Conservation (phyloP, 2,888 invertebrate genomes). For the Atherix ibis region DNA sequence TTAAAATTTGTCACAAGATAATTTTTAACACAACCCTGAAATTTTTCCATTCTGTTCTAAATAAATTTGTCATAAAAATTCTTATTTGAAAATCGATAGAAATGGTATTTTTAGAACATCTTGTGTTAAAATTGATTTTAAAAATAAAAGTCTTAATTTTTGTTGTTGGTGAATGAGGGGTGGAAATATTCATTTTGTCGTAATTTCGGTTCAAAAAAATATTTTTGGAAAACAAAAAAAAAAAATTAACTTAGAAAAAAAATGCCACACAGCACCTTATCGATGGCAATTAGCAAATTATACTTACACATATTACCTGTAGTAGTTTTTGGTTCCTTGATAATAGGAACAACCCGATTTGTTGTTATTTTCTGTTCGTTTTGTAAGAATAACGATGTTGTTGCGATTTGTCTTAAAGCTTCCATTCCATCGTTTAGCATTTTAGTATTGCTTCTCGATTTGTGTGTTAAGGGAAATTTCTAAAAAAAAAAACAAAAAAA, state of each 20-base stretch:
- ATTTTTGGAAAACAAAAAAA: neutral
- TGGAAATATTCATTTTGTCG: neutral
- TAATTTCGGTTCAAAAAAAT: neutral
- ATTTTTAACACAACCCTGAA: too few relatives aligned
- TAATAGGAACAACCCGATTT: slow-evolving; percentile 30
- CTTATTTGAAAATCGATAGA: too few relatives aligned
- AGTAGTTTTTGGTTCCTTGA: slow-evolving; percentile 28
- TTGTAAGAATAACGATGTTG: slow-evolving; percentile 34
- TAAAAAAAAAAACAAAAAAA: slow-evolving; percentile 11
- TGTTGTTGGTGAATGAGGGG: too few relatives aligned
- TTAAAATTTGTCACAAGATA: too few relatives aligned
- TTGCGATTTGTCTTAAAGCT: slow-evolving; percentile 32
- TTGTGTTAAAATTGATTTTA: too few relatives aligned
- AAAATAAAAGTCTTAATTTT: too few relatives aligned
- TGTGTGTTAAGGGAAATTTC: slow-evolving; percentile 29
- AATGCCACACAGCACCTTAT: too few relatives aligned
- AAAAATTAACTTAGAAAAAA: neutral
- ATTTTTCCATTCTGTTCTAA: too few relatives aligned
- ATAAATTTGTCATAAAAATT: too few relatives aligned
- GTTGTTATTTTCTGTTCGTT: slow-evolving; percentile 29
- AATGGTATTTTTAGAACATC: too few relatives aligned
- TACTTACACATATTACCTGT: too few relatives aligned
- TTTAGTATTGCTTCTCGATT: slow-evolving; percentile 25
- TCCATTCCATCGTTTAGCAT: slow-evolving; percentile 34
- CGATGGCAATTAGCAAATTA: too few relatives aligned